Conservation (phyloP, 1,140 invertebrate species). For the Cecropterus lyciades region DNA sequence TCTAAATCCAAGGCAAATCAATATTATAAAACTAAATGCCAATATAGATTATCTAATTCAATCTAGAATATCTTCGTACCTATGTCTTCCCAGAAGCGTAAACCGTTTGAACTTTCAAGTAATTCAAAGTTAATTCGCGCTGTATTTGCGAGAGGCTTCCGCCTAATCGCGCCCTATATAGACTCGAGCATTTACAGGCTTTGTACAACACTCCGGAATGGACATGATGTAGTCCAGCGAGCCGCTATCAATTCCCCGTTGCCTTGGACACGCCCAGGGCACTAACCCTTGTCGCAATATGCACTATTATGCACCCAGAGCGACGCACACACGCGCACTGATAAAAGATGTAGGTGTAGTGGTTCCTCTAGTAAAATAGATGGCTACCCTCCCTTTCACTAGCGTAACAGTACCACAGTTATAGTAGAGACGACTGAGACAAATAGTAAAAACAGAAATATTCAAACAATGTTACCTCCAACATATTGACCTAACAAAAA, state of each 20-base stretch:
- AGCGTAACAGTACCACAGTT: conserved; percentile 62
- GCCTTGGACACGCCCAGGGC: conserved; percentile 76
- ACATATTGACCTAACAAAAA: conserved; percentile 36
- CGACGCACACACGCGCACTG: conserved; percentile 56
- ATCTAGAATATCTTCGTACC: conserved; percentile 16
- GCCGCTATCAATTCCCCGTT: conserved; percentile 64
- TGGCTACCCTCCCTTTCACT: conserved; percentile 80
- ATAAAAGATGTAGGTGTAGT: conserved; percentile 69
- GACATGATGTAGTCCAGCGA: conserved; percentile 56
- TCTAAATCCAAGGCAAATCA: no score
- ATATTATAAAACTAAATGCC: not conserved
- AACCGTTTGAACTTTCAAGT: conserved; percentile 34
- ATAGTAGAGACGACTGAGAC: conserved; percentile 50
- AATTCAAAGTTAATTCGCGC: conserved; percentile 32
- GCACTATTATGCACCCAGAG: conserved; percentile 61
- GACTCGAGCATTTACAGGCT: conserved; percentile 52
- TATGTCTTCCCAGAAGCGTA: conserved; percentile 27
- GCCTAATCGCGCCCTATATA: conserved; percentile 57
- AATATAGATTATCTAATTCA: conserved; percentile 1
- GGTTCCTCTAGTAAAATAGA: conserved; percentile 70
- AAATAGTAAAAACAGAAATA: conserved; percentile 29
- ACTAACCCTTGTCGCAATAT: conserved; percentile 75
- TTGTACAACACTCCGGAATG: conserved; percentile 56
- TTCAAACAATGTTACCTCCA: conserved; percentile 26
- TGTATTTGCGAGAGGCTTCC: conserved; percentile 47